Evolutionary conservation across 2,888 invertebrate species (phyloP).

Genomic region (Cataglyphis cursor): DNA sequence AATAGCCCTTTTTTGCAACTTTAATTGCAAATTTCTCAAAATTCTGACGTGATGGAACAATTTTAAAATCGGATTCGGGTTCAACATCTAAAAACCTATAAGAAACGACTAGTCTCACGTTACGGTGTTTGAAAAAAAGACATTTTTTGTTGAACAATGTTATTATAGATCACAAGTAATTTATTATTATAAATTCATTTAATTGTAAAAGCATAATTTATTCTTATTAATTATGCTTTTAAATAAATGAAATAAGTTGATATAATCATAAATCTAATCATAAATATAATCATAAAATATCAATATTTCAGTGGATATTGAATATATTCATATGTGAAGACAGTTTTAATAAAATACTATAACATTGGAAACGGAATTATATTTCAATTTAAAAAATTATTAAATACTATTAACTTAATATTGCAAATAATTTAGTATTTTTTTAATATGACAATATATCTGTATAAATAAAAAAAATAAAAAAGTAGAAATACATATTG

Average conservation of each 20-base stretch:
- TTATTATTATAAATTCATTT: neutral
- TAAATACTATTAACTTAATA: constrained; percentile 2
- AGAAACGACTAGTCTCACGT: too few species aligned
- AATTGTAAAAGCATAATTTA: neutral
- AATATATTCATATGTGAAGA: neutral
- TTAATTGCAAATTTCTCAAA: too few species aligned
- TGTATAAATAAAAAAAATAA: neutral
- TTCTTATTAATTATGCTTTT: neutral
- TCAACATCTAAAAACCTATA: too few species aligned
- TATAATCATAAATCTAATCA: neutral
- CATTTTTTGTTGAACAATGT: neutral
- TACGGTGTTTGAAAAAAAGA: too few species aligned
- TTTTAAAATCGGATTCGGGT: too few species aligned
- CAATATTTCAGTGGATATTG: constrained; percentile 33
- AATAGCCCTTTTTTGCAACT: too few species aligned
- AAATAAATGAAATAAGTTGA: neutral
- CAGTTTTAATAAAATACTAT: neutral
- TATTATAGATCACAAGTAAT: neutral
- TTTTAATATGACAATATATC: neutral
- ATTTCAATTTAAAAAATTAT: neutral
- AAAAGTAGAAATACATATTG: neutral
- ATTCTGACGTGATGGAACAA: too few species aligned
- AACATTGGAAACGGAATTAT: neutral
- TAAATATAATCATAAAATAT: neutral
- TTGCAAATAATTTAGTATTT: neutral